Evolutionary conservation across 2,113 vertebrate genomes (phyloP).

Genomic region (Phoenicopterus ruber): DNA sequence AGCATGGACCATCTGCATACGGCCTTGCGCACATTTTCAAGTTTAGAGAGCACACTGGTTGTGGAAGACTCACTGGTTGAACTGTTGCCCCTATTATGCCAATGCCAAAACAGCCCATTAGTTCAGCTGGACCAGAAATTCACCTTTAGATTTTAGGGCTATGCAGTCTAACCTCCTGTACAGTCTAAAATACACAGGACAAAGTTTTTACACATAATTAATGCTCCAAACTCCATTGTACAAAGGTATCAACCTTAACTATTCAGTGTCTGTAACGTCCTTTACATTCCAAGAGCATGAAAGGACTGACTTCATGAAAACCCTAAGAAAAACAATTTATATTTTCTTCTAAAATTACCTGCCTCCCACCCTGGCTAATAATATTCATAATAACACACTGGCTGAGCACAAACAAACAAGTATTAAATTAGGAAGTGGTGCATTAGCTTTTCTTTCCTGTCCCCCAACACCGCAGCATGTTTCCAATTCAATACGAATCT

Average conservation of each 20-base stretch:
- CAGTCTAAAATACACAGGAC: neutral
- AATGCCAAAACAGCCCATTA: neutral
- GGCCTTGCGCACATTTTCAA: neutral
- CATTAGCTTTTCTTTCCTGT: neutral
- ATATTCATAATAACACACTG: neutral
- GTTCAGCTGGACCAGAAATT: neutral
- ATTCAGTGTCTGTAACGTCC: neutral
- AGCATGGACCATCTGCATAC: neutral
- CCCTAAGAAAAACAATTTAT: neutral
- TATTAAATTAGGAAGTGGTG: neutral
- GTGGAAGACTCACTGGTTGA: neutral
- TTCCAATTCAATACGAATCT: neutral
- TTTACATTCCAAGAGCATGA: neutral
- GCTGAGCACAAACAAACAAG: neutral
- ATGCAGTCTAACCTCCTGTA: neutral
- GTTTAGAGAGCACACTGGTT: neutral
- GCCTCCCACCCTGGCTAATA: neutral
- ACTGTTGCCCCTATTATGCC: neutral
- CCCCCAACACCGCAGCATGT: neutral
- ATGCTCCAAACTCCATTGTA: neutral
- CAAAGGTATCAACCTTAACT: neutral
- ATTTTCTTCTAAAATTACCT: neutral
- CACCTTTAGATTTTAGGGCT: neutral
- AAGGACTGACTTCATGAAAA: neutral
- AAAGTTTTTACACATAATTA: neutral